These are phyloP conservation scores for Thecophora atra DNA, from an alignment of 2,888 invertebrate species.

Conservation along the genomic window DNA sequence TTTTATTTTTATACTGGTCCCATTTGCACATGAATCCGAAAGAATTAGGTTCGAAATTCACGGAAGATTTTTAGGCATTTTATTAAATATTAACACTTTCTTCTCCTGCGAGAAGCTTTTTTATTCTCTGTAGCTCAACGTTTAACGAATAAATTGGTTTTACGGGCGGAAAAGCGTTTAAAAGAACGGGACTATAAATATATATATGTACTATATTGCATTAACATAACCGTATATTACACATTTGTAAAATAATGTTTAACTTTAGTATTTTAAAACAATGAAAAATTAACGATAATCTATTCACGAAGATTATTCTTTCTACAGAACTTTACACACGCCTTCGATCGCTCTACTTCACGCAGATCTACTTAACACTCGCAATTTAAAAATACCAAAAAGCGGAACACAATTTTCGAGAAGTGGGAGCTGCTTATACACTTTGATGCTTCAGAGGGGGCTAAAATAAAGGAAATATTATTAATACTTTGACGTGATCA, in stretches of 20 bases:
- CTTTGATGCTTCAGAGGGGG: conserved; percentile 58
- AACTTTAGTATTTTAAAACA: conserved; percentile 21
- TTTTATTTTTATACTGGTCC: no score
- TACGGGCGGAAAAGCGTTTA: background rate
- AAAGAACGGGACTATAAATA: conserved; percentile 2
- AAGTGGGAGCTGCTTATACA: conserved; percentile 11
- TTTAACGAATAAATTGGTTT: conserved; percentile 2
- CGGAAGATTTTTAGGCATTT: background rate
- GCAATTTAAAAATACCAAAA: background rate
- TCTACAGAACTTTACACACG: conserved; percentile 8
- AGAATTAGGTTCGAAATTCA: no score
- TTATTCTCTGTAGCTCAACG: no score
- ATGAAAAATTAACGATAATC: conserved; percentile 7
- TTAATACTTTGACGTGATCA: conserved; percentile 2
- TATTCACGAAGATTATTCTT: background rate
- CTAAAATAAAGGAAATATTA: conserved; percentile 44
- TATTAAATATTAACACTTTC: conserved; percentile 6
- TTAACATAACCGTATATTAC: conserved; percentile 18
- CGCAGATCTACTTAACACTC: background rate
- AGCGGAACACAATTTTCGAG: background rate
- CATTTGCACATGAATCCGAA: no score
- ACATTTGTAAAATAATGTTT: conserved; percentile 24
- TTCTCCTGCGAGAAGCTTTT: background rate
- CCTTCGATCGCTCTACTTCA: background rate
- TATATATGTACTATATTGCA: conserved; percentile 16